Conservation (phyloP, 2,888 invertebrate species). For the Seira musarum region DNA sequence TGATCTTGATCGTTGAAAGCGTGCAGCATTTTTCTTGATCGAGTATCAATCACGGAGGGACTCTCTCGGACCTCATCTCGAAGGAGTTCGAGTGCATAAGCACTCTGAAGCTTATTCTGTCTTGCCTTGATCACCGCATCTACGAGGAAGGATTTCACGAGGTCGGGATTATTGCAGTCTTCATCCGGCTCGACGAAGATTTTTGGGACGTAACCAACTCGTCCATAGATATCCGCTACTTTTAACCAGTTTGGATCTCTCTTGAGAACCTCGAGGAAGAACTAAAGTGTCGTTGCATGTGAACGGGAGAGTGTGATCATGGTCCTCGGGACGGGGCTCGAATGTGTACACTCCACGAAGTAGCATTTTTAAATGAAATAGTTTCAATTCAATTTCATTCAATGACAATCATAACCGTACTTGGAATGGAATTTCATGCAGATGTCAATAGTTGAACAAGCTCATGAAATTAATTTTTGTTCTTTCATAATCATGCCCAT, state of each 20-base stretch:
- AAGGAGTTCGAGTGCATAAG: slow-evolving; percentile 22
- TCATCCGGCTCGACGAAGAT: slow-evolving; percentile 48
- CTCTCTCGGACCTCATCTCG: slow-evolving; percentile 39
- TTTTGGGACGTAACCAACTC: slow-evolving; percentile 54
- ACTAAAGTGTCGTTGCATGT: slow-evolving; percentile 46
- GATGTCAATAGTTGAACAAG: no score
- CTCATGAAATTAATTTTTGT: no score
- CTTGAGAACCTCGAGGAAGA: slow-evolving; percentile 44
- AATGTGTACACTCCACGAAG: slow-evolving; percentile 51
- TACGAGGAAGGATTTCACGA: slow-evolving; percentile 32
- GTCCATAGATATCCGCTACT: slow-evolving; percentile 47
- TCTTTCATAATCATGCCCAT: no score
- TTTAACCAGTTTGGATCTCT: slow-evolving; percentile 52
- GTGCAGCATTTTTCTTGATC: slow-evolving; percentile 17
- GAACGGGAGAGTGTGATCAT: slow-evolving; percentile 45
- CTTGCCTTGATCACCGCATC: slow-evolving; percentile 43
- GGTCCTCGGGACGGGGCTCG: slow-evolving; percentile 48
- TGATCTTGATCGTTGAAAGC: not conserved
- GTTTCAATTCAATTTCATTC: not conserved
- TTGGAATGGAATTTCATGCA: no score
- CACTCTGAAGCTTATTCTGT: slow-evolving; percentile 28
- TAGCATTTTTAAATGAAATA: slow-evolving; percentile 29
- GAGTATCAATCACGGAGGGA: slow-evolving; percentile 9
- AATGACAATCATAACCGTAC: no score
- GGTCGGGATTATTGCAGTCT: slow-evolving; percentile 8